Evolutionary conservation across 1,140 invertebrate genomes (phyloP).

Genomic region (Hyphantria cunea): DNA sequence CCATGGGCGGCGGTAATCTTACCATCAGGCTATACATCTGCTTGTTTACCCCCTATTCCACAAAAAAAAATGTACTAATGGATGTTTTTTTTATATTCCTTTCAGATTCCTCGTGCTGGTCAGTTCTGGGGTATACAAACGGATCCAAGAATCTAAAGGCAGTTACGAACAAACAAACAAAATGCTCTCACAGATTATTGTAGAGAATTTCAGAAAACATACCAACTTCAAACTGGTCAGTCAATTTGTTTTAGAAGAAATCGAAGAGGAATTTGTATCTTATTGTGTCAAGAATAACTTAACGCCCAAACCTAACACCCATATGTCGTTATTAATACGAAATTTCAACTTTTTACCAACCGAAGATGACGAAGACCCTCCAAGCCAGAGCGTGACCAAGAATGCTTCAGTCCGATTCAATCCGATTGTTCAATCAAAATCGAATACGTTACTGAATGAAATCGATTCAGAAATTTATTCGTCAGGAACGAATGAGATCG

Average conservation of each 20-base stretch:
- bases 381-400: constrained; percentile 42
- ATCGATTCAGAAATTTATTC: constrained; percentile 66
- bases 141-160: constrained; percentile 89
- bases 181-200: constrained; percentile 89
- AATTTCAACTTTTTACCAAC: constrained; percentile 93
- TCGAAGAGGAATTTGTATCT: constrained; percentile 92
- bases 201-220: constrained; percentile 92
- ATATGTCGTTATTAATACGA: constrained; percentile 90
- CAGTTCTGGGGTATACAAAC: constrained; percentile 92
- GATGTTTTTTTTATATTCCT: constrained; percentile 29
- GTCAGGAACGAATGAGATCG: constrained; percentile 48
- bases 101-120: constrained; percentile 90
- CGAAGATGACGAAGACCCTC: constrained; percentile 64
- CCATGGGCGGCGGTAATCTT: too few species aligned
- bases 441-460: constrained; percentile 66
- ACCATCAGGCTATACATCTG: too few species aligned
- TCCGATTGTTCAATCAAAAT: constrained; percentile 82
- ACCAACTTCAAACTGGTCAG: constrained; percentile 91
- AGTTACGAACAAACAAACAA: constrained; percentile 91
- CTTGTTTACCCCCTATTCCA: too few species aligned
- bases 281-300: constrained; percentile 86
- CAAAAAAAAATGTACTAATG: too few species aligned
- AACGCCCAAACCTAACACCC: constrained; percentile 73
- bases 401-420: constrained; percentile 83
- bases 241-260: constrained; percentile 93